phyloP scores from a whole-genome alignment of 2,888 invertebrate genomes.

The Cybosia mesomella region DNA sequence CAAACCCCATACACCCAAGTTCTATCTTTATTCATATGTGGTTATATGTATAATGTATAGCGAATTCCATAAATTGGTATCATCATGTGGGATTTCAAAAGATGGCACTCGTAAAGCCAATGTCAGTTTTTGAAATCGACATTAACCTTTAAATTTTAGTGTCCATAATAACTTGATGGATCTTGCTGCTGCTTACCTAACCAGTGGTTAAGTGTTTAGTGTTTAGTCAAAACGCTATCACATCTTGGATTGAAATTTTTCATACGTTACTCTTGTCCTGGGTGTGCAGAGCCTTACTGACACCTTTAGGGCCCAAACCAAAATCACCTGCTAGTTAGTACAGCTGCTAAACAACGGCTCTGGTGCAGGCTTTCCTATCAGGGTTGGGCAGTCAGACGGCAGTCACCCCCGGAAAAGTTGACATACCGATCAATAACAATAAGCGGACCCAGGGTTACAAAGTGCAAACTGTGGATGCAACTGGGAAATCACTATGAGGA shows the following conservation, averaged over 20 bases:
- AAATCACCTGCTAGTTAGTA: too few relatives aligned
- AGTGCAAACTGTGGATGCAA: background rate
- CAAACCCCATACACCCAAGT: too few relatives aligned
- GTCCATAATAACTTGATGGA: conserved; percentile 7
- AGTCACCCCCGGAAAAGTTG: too few relatives aligned
- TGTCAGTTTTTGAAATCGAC: conserved; percentile 27
- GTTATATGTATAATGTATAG: background rate
- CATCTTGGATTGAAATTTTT: too few relatives aligned
- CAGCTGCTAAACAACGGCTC: too few relatives aligned
- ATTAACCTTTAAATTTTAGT: conserved; percentile 25
- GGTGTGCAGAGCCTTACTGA: too few relatives aligned
- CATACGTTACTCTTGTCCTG: too few relatives aligned
- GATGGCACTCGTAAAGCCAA: conserved; percentile 24
- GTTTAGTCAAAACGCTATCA: conserved; percentile 6
- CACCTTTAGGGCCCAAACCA: too few relatives aligned
- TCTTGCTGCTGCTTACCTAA: conserved; percentile 22
- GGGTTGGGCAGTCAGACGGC: too few relatives aligned
- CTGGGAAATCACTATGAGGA: background rate
- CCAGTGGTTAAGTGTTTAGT: background rate
- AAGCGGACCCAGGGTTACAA: background rate
- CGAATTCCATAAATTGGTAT: background rate
- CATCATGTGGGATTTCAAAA: background rate
- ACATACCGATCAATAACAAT: too few relatives aligned
- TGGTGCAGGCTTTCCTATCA: too few relatives aligned
- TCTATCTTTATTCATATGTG: too few relatives aligned